A percentile compares a stretch with the other conserved stretches of the same genome.
Evolutionary conservation across 1,140 invertebrate species (phyloP).

Genomic region (Tetramorium parvispinum): DNA sequence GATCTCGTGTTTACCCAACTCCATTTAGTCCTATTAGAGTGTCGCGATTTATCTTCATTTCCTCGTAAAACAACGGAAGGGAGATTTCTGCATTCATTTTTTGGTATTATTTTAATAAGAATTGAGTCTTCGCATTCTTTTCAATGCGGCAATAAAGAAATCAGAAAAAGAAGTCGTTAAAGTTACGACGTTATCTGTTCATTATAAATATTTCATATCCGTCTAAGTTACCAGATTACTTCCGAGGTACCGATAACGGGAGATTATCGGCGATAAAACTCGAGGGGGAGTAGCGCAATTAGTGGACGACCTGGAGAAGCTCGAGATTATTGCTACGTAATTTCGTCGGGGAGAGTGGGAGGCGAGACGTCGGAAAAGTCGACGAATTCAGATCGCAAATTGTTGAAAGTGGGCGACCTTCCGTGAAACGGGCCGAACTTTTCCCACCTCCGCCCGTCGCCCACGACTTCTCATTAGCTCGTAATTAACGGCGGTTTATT

Average conservation of each 20-base stretch:
- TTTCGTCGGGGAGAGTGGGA: conserved; percentile 7
- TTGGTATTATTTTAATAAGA: neutral
- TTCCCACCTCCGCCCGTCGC: conserved; percentile 5
- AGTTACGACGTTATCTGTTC: neutral
- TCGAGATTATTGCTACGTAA: conserved; percentile 58
- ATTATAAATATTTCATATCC: neutral
- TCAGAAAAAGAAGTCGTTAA: neutral
- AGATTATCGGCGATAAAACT: conserved; percentile 53
- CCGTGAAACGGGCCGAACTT: conserved; percentile 45
- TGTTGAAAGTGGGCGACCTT: conserved; percentile 50
- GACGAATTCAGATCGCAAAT: conserved; percentile 58
- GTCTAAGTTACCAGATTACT: conserved; percentile 25
- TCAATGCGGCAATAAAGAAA: neutral
- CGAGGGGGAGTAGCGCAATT: conserved; percentile 38
- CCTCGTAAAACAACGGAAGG: neutral
- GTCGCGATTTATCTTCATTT: neutral
- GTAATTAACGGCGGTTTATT: conserved; percentile 62
- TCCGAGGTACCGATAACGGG: conserved; percentile 35
- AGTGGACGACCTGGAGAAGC: conserved; percentile 18
- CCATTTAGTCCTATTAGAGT: neutral
- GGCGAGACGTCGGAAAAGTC: conserved; percentile 39
- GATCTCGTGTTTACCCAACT: conserved; percentile 32
- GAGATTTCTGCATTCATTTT: neutral
- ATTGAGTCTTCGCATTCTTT: neutral
- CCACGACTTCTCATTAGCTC: conserved; percentile 52